These are phyloP conservation scores for Anticlea derivata DNA, from an alignment of 2,888 invertebrate species.

Conservation along the genomic window DNA sequence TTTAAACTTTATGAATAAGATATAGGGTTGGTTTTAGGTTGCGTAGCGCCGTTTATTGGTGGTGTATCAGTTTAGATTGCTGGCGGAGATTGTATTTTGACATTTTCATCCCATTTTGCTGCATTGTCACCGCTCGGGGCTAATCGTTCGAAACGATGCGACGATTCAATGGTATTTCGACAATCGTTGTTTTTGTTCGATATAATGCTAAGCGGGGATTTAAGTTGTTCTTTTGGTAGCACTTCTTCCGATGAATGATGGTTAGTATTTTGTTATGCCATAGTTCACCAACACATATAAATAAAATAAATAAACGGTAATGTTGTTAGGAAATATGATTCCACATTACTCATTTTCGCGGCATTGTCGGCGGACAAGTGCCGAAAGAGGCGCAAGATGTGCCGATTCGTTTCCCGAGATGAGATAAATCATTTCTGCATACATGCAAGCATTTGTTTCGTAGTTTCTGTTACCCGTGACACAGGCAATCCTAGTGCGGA, in stretches of 20 bases:
- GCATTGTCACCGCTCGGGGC: constrained; percentile 66
- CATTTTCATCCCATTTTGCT: constrained; percentile 79
- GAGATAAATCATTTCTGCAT: too few relatives aligned
- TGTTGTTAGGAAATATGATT: too few relatives aligned
- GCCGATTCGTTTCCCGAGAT: too few relatives aligned
- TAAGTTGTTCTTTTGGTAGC: constrained; percentile 20
- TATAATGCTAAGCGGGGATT: constrained; percentile 28
- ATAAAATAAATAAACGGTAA: too few relatives aligned
- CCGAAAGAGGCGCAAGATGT: too few relatives aligned
- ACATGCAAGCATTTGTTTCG: too few relatives aligned
- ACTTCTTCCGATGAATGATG: constrained; percentile 14
- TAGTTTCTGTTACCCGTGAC: too few relatives aligned
- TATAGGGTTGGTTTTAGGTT: constrained; percentile 33
- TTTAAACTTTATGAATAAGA: background rate
- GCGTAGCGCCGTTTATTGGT: constrained; percentile 3
- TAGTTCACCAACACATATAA: too few relatives aligned
- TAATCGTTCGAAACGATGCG: constrained; percentile 69
- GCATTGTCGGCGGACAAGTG: too few relatives aligned
- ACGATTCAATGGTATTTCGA: constrained; percentile 39
- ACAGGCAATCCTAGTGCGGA: too few relatives aligned
- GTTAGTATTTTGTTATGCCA: background rate
- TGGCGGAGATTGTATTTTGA: constrained; percentile 77
- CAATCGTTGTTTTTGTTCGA: constrained; percentile 40
- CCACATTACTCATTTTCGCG: too few relatives aligned
- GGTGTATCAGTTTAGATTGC: constrained; percentile 55